Evolutionary conservation across 2,113 vertebrate species (phyloP), one percentile per base, ranked within the genome.

Genomic region (Crotalus tigris): DNA sequence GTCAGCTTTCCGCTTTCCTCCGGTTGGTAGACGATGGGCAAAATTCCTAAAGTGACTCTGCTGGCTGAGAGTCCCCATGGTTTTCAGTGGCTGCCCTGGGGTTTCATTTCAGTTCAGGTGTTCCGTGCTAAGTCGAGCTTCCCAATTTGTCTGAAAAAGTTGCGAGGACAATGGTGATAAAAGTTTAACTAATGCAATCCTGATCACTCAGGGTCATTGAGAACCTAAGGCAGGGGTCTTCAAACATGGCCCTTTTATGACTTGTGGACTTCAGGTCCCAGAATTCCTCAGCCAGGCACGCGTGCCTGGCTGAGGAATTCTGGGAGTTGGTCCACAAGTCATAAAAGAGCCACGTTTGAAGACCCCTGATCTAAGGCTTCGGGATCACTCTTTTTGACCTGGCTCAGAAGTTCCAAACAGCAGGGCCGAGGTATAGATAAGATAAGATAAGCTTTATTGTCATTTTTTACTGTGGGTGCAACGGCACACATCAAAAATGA

Each of bases 351-450:
- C 49, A 51, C 1, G 1, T 51, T 9, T 51, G 49, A 51, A 51
- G 49, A 51, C 8, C 49, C 49, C 49, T 9, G 49, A 1, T 9
- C 49, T n/a, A 75, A 29, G n/a, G 49, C 85, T 57, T 81, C 15
- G 91, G 94, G 92, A 46, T 51, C 85, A 55, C 21, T 59, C 91
- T 81, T 6, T 29, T 29, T 91, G 92, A 86, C 59, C 1, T 51
- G 88, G 89, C 95, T 57, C 59, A 91, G 75, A 86, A 53, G 88
- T 61, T 58, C 49, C 91, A 94, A 87, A 94, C 93, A 3, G 92
- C 91, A 46, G 87, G 54, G 33, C 86, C 1, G 75, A 94, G 92
- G 61, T 89, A 44, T 86, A 51, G 49, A 51, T 51, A 51, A 51
- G 49, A 51, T 49, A 51, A 51, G 49, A 51, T 51, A 9, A 9